A percentile compares a stretch with the other conserved stretches of the same genome.
Evolutionary conservation across 2,888 invertebrate genomes (phyloP).

Genomic region (Fragum sueziense): DNA sequence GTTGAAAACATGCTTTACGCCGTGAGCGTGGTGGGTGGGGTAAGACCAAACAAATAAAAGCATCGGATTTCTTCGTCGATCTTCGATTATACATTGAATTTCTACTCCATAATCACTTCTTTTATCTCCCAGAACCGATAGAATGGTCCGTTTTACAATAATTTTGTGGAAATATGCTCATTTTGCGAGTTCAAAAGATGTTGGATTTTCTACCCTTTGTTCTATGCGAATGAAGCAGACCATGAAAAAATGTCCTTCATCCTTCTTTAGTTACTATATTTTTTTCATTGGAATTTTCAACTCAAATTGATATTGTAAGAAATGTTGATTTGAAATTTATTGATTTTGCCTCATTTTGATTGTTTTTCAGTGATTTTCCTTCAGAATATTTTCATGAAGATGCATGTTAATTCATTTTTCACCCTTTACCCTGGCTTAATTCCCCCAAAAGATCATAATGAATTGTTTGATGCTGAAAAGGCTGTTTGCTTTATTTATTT

Average conservation of each 20-base stretch:
- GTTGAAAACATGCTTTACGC: neutral
- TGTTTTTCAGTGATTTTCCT: too few relatives aligned
- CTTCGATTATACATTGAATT: neutral
- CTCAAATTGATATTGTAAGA: too few relatives aligned
- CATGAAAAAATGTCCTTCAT: slow-evolving; percentile 7
- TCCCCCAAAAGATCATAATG: too few relatives aligned
- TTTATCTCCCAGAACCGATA: neutral
- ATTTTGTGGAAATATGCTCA: neutral
- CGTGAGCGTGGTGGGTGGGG: slow-evolving; percentile 17
- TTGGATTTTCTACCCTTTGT: slow-evolving; percentile 7
- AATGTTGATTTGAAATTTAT: too few relatives aligned
- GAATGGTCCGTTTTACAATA: neutral
- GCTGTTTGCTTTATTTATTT: too few relatives aligned
- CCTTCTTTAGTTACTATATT: neutral
- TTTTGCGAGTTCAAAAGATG: neutral
- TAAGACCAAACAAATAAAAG: neutral
- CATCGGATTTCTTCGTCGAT: neutral
- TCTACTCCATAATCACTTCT: neutral
- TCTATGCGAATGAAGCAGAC: neutral
- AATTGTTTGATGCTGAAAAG: too few relatives aligned
- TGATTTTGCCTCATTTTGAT: too few relatives aligned
- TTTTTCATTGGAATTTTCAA: too few relatives aligned
- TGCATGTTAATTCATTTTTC: too few relatives aligned
- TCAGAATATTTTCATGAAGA: too few relatives aligned
- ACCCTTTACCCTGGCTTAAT: too few relatives aligned